These are phyloP conservation scores for Actias luna DNA, from an alignment of 2,888 invertebrate genomes.

Conservation along the genomic window DNA sequence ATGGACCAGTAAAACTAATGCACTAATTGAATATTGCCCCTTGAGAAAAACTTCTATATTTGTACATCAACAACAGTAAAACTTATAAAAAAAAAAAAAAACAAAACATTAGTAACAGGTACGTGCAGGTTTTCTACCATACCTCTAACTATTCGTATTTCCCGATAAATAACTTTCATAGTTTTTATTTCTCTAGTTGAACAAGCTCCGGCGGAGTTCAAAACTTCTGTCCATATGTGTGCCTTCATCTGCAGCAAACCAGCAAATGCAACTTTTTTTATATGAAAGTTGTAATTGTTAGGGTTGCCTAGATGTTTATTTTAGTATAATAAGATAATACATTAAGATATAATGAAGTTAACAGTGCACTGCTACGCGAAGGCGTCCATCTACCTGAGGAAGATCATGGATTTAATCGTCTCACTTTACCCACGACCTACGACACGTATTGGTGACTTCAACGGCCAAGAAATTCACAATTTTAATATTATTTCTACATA, in stretches of 20 bases:
- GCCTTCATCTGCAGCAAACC: conserved; percentile 37
- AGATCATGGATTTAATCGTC: no score
- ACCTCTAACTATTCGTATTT: not conserved
- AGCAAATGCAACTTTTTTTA: not conserved
- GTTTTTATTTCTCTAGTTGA: conserved; percentile 27
- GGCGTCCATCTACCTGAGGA: no score
- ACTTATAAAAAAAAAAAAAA: not conserved
- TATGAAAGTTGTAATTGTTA: not conserved
- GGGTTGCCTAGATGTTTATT: not conserved
- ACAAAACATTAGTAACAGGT: not conserved
- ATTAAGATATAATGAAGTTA: no score
- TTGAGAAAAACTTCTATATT: not conserved
- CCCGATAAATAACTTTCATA: conserved; percentile 28
- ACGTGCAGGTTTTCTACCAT: not conserved
- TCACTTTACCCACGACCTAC: no score
- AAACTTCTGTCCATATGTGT: conserved; percentile 54
- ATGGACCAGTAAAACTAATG: no score
- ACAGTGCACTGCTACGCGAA: no score
- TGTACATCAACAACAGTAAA: not conserved
- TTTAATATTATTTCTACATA: no score
- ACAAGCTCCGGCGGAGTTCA: conserved; percentile 54
- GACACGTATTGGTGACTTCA: no score
- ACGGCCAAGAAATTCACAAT: no score
- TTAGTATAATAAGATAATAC: no score
- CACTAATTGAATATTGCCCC: no score